phyloP scores from a whole-genome alignment of 92 coral and sea anemone genomes.

The Siderastrea siderea region DNA sequence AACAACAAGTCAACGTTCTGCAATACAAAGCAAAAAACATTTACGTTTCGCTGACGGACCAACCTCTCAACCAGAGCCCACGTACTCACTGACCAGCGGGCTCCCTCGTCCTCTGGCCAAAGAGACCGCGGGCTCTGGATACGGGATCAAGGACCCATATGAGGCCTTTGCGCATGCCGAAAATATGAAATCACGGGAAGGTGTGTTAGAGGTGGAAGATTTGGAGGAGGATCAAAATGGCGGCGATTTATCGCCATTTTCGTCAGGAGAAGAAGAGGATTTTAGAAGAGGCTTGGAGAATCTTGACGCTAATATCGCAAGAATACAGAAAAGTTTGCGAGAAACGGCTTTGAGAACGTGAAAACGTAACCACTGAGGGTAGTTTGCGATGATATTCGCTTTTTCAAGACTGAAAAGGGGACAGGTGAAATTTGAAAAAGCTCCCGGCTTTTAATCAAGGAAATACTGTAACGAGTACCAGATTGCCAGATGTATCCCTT shows the following conservation, averaged over 20 bases:
- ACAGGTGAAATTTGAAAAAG: not conserved
- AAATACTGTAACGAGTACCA: not conserved
- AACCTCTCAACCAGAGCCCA: conserved; percentile 1
- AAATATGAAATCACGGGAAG: not conserved
- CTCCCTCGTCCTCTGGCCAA: not conserved
- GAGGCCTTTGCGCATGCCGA: not conserved
- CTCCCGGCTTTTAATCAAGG: too few relatives aligned
- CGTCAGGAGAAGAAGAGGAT: conserved; percentile 89
- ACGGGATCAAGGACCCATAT: not conserved
- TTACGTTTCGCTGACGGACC: conserved; percentile 37
- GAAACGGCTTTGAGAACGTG: conserved; percentile 75
- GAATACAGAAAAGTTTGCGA: conserved; percentile 92
- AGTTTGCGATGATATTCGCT: not conserved
- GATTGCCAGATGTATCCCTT: not conserved
- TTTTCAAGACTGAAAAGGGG: not conserved
- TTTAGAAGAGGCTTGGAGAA: conserved; percentile 90
- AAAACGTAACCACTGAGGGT: not conserved
- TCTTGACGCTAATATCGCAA: conserved; percentile 93
- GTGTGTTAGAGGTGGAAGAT: not conserved
- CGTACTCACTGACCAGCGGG: not conserved
- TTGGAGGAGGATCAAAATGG: conserved; percentile 25
- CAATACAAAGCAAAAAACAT: conserved; percentile 7
- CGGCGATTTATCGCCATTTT: conserved; percentile 79
- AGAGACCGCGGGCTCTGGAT: not conserved
- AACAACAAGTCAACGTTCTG: not conserved